Evolutionary conservation across 2,113 vertebrate species (phyloP).

Genomic region (Dunckerocampus dactyliophorus): DNA sequence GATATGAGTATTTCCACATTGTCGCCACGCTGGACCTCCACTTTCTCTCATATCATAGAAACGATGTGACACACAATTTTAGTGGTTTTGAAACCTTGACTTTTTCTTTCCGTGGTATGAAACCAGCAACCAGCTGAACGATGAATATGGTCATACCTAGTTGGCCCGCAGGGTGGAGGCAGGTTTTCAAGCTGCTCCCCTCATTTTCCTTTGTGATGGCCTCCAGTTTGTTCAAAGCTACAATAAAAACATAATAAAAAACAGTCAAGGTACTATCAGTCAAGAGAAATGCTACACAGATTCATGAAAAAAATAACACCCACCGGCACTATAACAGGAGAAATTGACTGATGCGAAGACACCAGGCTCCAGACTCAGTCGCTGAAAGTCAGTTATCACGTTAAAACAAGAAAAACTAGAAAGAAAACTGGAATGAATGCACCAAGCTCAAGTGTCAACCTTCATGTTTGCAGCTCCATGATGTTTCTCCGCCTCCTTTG

Average conservation of each 20-base stretch:
- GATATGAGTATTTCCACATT: no score
- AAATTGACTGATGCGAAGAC: constrained; percentile 22
- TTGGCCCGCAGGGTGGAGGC: constrained; percentile 20
- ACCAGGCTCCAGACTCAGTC: constrained; percentile 35
- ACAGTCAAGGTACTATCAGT: not conserved
- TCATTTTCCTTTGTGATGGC: constrained; percentile 22
- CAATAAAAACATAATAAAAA: constrained; percentile 12
- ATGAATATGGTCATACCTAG: constrained; percentile 30
- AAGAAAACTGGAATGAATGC: not conserved
- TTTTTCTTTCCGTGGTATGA: no score
- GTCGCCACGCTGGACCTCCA: no score
- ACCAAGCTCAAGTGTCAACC: constrained; percentile 17
- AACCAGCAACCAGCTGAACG: no score
- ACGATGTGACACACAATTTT: no score
- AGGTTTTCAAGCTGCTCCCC: constrained; percentile 20
- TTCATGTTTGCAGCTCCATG: constrained; percentile 29
- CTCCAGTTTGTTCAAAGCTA: constrained; percentile 52
- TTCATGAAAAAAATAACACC: not conserved
- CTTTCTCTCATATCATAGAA: no score
- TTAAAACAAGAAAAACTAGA: not conserved
- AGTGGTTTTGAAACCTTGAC: no score
- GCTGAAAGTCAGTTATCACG: constrained; percentile 30
- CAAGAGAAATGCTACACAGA: not conserved
- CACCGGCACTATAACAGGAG: constrained; percentile 38
- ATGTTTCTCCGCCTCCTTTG: constrained; percentile 31